A percentile compares a stretch with the other conserved stretches of the same genome.
These are phyloP conservation scores for Sinocyclocheilus maitianheensis DNA, from an alignment of 2,113 vertebrate species.

Conservation along the genomic window DNA sequence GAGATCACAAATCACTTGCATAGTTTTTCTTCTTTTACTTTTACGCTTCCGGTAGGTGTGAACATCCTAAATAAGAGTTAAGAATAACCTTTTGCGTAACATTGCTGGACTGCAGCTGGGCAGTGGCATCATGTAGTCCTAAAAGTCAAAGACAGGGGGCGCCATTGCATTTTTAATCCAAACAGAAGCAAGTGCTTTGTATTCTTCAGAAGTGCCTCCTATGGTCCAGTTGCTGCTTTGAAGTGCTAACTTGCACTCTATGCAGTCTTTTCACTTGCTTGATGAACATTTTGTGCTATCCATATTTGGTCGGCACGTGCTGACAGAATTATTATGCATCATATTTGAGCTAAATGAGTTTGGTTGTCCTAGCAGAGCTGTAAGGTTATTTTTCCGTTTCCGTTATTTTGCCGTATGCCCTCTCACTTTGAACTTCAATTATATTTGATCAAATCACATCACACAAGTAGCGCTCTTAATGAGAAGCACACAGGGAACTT, in stretches of 20 bases:
- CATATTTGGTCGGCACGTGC: background rate
- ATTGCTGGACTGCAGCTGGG: background rate
- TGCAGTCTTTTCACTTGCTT: constrained; percentile 12
- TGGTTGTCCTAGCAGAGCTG: background rate
- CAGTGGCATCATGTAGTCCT: background rate
- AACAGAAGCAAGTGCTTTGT: background rate
- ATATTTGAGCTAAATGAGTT: background rate
- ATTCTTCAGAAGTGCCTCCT: constrained; percentile 15
- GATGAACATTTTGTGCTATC: background rate
- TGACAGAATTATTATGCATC: background rate
- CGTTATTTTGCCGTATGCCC: background rate
- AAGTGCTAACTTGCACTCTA: background rate
- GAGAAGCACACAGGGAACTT: background rate
- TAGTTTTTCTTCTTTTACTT: background rate
- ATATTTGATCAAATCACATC: background rate
- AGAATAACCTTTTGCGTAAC: background rate
- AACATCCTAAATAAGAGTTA: background rate
- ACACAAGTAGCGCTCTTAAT: background rate
- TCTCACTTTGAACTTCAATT: background rate
- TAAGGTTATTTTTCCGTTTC: background rate
- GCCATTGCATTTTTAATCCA: constrained; percentile 11
- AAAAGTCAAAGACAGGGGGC: background rate
- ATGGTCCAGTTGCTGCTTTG: background rate
- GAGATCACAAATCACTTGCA: background rate
- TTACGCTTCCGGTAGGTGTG: no score